Evolutionary conservation across 2,888 invertebrate species (phyloP), one percentile per base, ranked within the genome.

Genomic region (Baronia brevicornis): DNA sequence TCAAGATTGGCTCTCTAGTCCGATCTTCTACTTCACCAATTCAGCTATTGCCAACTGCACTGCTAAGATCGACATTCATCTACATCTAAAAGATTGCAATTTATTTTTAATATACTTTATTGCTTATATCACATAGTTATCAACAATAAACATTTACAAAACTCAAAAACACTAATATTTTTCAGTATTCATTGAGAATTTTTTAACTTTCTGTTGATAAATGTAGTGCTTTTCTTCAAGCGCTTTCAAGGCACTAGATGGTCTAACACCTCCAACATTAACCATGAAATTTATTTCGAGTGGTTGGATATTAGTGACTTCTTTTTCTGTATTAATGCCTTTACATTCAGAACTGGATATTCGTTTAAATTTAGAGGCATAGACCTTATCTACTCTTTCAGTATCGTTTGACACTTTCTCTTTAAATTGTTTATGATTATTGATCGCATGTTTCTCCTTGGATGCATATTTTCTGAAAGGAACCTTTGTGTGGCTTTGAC

Each of bases 211-310:
- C 27, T 79, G 78, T 43, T 82, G 79, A 39, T 73, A 84, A 58
- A 73, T 66, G 10, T 63, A 54, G 42, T 84, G 84, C 46, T 79
- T 79, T 37, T 78, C 77, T 43, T 84, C 84, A 9, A 84, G 48
- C n/a, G 44, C 58, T 38, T 48, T 60, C 7, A 84, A 43, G 7
- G 74, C 60, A 33, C 56, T 75, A 0, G 79, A 72, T 1, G 73
- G 71, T 8, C 69, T 55, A 1, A 61, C 28, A 7, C 68, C 67
- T 3, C 66, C 72, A 1, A 80, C 58, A 40, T 78, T 78, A 1
- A 80, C 70, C 42, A 69, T 51, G 33, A 82, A 78, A 44, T 66
- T 78, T 29, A 80, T 77, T 22, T 78, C 74, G 2, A 80, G 62
- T 5, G 79, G 77, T 11, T 71, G 54, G 4, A 56, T 33, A 0